phyloP scores from a whole-genome alignment of 2,888 invertebrate genomes.

The Galerucella calmariensis region DNA sequence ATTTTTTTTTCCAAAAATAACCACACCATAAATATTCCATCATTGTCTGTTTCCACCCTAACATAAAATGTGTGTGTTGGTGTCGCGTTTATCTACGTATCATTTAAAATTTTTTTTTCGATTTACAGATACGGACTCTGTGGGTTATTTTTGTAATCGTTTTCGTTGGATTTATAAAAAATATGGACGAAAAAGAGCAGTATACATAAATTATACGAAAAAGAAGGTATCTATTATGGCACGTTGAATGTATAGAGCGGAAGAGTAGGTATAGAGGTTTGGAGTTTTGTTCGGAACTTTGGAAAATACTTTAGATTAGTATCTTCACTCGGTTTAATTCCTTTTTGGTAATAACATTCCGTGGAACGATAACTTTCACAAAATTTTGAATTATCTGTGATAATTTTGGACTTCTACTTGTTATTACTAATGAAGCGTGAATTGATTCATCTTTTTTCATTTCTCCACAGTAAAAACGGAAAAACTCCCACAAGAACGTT shows the following conservation, averaged over 20 bases:
- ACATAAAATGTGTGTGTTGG: slow-evolving; percentile 9
- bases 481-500: too few relatives aligned
- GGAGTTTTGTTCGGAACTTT: too few relatives aligned
- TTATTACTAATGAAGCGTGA: too few relatives aligned
- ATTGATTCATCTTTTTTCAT: too few relatives aligned
- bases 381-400: too few relatives aligned
- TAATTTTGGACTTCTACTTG: too few relatives aligned
- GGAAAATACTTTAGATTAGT: too few relatives aligned
- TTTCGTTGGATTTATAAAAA: slow-evolving; percentile 7
- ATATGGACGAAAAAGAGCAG: neutral
- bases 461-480: too few relatives aligned
- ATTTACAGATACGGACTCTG: neutral
- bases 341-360: too few relatives aligned
- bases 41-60: slow-evolving; percentile 1
- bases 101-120: slow-evolving; percentile 4
- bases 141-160: neutral
- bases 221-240: slow-evolving; percentile 1
- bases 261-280: neutral
- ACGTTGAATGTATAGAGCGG: neutral
- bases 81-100: slow-evolving; percentile 3
- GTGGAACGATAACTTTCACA: too few relatives aligned
- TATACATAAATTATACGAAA: slow-evolving; percentile 9
- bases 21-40: neutral
- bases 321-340: too few relatives aligned
- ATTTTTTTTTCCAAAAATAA: neutral